These are phyloP conservation scores for Emydoidea blandingii DNA, from an alignment of 2,797 vertebrate species.

Conservation along the genomic window DNA sequence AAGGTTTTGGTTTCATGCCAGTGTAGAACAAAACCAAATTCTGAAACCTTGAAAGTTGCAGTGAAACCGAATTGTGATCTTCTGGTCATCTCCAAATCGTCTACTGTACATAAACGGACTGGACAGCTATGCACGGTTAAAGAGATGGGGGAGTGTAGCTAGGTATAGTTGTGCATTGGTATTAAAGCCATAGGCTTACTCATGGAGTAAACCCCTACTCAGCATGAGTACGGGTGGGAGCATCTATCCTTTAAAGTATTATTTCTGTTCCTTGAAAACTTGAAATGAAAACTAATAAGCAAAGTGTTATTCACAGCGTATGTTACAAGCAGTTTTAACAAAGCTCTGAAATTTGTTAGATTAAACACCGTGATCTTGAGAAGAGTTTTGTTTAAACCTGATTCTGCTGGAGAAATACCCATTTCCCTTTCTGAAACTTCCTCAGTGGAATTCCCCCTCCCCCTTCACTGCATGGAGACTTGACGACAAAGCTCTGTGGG, in stretches of 20 bases:
- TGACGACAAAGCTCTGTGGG: constrained; percentile 52
- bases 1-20: background rate
- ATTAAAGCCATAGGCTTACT: background rate
- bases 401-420: constrained; percentile 27
- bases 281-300: background rate
- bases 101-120: background rate
- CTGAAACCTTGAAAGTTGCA: background rate
- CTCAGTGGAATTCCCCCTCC: constrained; percentile 3
- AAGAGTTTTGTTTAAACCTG: constrained; percentile 34
- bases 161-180: background rate
- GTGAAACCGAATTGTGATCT: background rate
- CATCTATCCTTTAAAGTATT: background rate
- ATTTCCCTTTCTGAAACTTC: constrained; percentile 57
- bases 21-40: background rate
- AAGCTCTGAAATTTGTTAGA: constrained; percentile 32
- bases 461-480: constrained; percentile 57
- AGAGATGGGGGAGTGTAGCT: background rate
- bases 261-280: background rate
- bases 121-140: background rate
- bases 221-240: background rate
- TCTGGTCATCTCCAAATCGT: background rate
- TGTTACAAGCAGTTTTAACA: background rate
- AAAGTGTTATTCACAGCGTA: background rate
- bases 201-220: background rate
- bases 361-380: constrained; percentile 35